These are phyloP conservation scores for Gastrophysa polygoni DNA, from an alignment of 2,888 invertebrate species.

Conservation along the genomic window DNA sequence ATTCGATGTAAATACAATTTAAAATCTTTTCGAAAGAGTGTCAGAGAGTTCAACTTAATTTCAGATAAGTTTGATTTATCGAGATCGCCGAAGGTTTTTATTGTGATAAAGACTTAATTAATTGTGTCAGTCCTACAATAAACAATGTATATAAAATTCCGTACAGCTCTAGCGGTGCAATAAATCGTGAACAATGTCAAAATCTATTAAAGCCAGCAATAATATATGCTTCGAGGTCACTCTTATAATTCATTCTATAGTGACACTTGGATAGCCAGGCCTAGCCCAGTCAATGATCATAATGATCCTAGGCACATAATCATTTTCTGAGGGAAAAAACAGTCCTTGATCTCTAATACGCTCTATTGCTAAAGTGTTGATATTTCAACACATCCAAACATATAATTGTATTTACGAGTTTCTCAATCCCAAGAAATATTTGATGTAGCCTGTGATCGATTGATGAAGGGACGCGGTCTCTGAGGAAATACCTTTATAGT, in stretches of 20 bases:
- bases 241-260: background rate
- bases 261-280: background rate
- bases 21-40: constrained; percentile 48
- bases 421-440: too few relatives aligned
- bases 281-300: background rate
- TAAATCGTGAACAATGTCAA: constrained; percentile 28
- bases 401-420: too few relatives aligned
- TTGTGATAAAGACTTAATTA: constrained; percentile 42
- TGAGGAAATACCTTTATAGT: too few relatives aligned
- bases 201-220: constrained; percentile 20
- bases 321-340: background rate
- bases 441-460: too few relatives aligned
- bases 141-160: constrained; percentile 38
- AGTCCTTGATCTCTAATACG: background rate
- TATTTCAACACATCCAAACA: too few relatives aligned
- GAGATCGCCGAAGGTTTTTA: constrained; percentile 38
- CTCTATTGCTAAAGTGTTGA: too few relatives aligned
- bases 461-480: too few relatives aligned
- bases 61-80: constrained; percentile 48
- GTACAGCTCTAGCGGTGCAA: constrained; percentile 14
- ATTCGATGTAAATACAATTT: constrained; percentile 48
- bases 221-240: constrained; percentile 1
- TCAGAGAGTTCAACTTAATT: constrained; percentile 49
- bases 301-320: background rate
- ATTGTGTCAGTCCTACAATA: constrained; percentile 44